These are phyloP conservation scores for Periophthalmus modestus DNA, from an alignment of 2,113 vertebrate species.

Conservation along the genomic window DNA sequence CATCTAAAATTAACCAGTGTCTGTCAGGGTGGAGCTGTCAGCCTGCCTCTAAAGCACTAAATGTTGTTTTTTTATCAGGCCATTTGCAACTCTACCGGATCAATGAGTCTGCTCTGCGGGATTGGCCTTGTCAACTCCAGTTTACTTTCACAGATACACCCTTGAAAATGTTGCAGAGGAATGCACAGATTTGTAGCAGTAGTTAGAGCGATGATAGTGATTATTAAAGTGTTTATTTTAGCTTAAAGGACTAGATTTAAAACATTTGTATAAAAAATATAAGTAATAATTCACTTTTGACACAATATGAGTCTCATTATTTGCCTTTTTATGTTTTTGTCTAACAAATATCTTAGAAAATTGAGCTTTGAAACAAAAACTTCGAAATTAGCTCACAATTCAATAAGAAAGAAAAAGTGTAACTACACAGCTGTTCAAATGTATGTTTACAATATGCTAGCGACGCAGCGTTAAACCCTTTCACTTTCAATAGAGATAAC, in stretches of 20 bases:
- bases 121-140: slow-evolving; percentile 11
- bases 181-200: background rate
- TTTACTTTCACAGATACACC: background rate
- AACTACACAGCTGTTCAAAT: no score
- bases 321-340: no score
- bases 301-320: no score
- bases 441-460: no score
- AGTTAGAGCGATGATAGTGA: background rate
- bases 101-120: slow-evolving; percentile 8
- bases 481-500: no score
- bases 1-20: slow-evolving; percentile 52
- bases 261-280: background rate
- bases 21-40: slow-evolving; percentile 15
- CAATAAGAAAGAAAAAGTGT: no score
- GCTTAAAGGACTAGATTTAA: background rate
- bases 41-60: background rate
- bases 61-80: slow-evolving; percentile 28
- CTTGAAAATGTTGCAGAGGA: background rate
- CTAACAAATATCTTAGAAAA: no score
- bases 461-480: no score
- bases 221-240: background rate
- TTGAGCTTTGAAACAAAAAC: no score
- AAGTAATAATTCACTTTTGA: no score
- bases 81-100: slow-evolving; percentile 39
- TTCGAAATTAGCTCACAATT: no score